A percentile compares a stretch with the other conserved stretches of the same genome.
phyloP scores from a whole-genome alignment of 64 coral and sea anemone species.

The Pocillopora damicornis region DNA sequence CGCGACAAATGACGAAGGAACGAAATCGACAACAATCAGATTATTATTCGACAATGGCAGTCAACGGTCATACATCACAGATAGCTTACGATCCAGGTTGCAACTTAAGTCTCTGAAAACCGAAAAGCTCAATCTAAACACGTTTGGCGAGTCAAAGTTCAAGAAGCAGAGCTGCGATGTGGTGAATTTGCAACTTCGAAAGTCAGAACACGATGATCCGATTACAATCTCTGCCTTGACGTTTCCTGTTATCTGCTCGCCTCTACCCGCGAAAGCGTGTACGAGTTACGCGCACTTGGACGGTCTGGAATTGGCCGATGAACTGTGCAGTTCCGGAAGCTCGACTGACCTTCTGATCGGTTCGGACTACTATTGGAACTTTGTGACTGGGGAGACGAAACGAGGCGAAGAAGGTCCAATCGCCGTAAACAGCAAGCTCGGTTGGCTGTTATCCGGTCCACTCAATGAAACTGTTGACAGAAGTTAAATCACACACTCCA shows the following conservation, averaged over 20 bases:
- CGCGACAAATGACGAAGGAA: slow-evolving; percentile 8
- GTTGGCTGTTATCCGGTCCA: slow-evolving; percentile 45
- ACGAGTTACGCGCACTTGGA: no score
- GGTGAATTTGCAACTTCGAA: no score
- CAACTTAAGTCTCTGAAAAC: slow-evolving; percentile 15
- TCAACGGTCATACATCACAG: slow-evolving; percentile 4
- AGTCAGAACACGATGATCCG: no score
- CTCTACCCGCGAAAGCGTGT: no score
- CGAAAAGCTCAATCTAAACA: background rate
- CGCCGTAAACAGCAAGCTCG: slow-evolving; percentile 27
- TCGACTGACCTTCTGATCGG: no score
- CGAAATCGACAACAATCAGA: background rate
- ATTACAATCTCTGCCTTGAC: no score
- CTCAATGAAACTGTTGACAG: no score
- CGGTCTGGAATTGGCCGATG: no score
- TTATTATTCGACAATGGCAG: background rate
- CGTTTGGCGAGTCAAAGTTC: slow-evolving; percentile 23
- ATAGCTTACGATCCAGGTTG: slow-evolving; percentile 3
- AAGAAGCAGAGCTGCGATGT: slow-evolving; percentile 21
- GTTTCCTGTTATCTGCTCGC: no score
- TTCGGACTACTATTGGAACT: slow-evolving; percentile 36
- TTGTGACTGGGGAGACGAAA: no score
- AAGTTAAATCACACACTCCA: no score
- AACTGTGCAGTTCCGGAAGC: no score
- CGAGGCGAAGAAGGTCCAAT: background rate